Base-by-base conservation (phyloP, 2,888 invertebrate species). In the Maniola hyperantus region DNA sequence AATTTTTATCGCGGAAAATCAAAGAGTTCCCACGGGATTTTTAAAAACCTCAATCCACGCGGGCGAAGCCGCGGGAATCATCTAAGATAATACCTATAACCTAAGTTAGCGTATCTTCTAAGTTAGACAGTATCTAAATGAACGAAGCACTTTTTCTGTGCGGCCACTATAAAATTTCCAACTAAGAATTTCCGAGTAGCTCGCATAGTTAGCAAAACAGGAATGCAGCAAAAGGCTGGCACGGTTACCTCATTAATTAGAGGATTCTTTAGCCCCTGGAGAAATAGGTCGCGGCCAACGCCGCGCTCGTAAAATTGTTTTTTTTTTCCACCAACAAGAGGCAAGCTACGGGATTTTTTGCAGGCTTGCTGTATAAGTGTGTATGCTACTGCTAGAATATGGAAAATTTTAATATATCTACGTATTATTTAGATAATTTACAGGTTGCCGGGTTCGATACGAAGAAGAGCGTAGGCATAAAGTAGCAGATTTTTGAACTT, bases 181-280 rank as follows among this genome's bases (percentile, higher is more conserved):
- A 57, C 42, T 42, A 11, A 54, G 18, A 60, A 64, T 39, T 61
- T 57, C 44, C 64, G 42, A 74, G 78, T 79, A 76, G 63, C 72
- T 69, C 65, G 13, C 36, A 50, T 39, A 55, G 34, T 65, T 57
- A 61, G 55, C 50, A 48, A 53, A 66, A 62, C 58, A 50, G 46
- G 55, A 59, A 65, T 65, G 51, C 53, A 62, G 51, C 33, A 60
- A 71, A 66, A 67, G 65, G 60, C 65, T 64, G 66, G 67, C 66
- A 69, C 67, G 57, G 66, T 68, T 70, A 70, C 46, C 68, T 70
- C 68, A 63, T 70, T 69, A 71, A 71, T 69, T 68, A 71, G 65
- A 67, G 62, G 67, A 65, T 71, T 71, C 71, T 71, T 67, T 65
- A 65, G 48, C 63, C 64, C 42, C 55, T 67, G 58, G 68, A 66